A percentile compares a stretch with the other conserved stretches of the same genome.
phyloP scores from a whole-genome alignment of 2,113 vertebrate species.

The Siniperca knerii region DNA sequence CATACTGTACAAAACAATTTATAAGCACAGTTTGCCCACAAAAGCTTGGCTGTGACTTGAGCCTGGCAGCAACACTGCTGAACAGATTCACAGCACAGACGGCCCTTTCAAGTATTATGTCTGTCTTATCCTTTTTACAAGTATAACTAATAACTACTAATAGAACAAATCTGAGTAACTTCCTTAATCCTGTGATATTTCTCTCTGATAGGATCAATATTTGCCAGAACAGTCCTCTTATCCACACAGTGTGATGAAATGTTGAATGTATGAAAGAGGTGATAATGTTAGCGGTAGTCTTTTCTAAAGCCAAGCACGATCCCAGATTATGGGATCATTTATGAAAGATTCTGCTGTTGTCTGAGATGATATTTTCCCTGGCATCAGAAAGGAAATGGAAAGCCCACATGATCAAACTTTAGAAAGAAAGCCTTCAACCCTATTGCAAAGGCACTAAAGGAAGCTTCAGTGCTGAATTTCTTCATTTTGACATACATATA shows the following conservation, averaged over 20 bases:
- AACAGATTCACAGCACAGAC: slow-evolving; percentile 71
- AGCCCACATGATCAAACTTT: slow-evolving; percentile 55
- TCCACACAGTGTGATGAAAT: slow-evolving; percentile 59
- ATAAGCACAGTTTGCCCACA: slow-evolving; percentile 49
- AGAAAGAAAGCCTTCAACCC: slow-evolving; percentile 16
- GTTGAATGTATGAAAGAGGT: slow-evolving; percentile 59
- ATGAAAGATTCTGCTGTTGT: slow-evolving; percentile 60
- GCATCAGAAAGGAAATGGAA: slow-evolving; percentile 53
- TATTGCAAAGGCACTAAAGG: slow-evolving; percentile 5
- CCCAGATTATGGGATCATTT: slow-evolving; percentile 76
- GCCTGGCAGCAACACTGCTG: slow-evolving; percentile 48
- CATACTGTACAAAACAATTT: slow-evolving; percentile 12
- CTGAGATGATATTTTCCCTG: slow-evolving; percentile 60
- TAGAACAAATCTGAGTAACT: slow-evolving; percentile 67
- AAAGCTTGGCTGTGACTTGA: slow-evolving; percentile 57
- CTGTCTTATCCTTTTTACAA: slow-evolving; percentile 45
- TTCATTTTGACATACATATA: slow-evolving; percentile 4
- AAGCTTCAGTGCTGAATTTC: slow-evolving; percentile 4
- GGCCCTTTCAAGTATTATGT: slow-evolving; percentile 41
- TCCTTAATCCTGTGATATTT: slow-evolving; percentile 72
- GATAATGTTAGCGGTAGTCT: slow-evolving; percentile 63
- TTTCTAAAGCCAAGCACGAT: slow-evolving; percentile 69
- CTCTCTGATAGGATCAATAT: slow-evolving; percentile 72
- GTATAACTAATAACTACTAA: slow-evolving; percentile 66
- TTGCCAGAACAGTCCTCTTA: slow-evolving; percentile 70